A percentile compares a stretch with the other conserved stretches of the same genome.
Conservation (phyloP, 2,113 vertebrate genomes). For the Sinocyclocheilus anophthalmus region DNA sequence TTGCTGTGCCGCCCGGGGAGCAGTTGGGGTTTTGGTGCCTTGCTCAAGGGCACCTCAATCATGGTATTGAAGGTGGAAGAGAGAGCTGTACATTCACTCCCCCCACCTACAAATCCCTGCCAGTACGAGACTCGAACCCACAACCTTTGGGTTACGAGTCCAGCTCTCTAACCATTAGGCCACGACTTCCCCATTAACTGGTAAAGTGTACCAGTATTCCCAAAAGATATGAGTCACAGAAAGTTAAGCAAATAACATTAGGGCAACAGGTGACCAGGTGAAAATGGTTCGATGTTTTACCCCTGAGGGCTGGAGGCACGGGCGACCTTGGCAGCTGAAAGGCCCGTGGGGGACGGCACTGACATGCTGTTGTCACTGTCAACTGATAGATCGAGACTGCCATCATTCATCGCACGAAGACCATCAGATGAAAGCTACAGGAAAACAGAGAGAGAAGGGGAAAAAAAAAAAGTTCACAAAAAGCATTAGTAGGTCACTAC, state of each 20-base stretch:
- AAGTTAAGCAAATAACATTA: neutral
- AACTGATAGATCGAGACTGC: constrained; percentile 85
- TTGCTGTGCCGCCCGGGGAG: no score
- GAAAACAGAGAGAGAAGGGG: neutral
- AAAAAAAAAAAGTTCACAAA: neutral
- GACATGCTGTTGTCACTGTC: constrained; percentile 94
- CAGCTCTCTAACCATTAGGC: no score
- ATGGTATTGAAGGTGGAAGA: no score
- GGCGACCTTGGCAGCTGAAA: constrained; percentile 76
- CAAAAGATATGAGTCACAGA: neutral
- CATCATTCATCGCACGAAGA: constrained; percentile 81
- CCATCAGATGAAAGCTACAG: constrained; percentile 84
- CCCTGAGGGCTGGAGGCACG: constrained; percentile 83
- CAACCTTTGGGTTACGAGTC: no score
- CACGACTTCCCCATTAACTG: no score
- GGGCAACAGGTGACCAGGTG: neutral
- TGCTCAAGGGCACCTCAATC: no score
- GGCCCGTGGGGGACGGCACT: constrained; percentile 83
- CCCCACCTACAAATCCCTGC: no score
- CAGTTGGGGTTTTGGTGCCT: no score
- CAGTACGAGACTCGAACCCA: no score
- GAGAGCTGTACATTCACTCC: no score
- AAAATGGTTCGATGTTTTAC: constrained; percentile 62
- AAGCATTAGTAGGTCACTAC: neutral
- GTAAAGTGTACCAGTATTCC: neutral